Conservation (phyloP, 2,797 vertebrate species). For the Prionace glauca region DNA sequence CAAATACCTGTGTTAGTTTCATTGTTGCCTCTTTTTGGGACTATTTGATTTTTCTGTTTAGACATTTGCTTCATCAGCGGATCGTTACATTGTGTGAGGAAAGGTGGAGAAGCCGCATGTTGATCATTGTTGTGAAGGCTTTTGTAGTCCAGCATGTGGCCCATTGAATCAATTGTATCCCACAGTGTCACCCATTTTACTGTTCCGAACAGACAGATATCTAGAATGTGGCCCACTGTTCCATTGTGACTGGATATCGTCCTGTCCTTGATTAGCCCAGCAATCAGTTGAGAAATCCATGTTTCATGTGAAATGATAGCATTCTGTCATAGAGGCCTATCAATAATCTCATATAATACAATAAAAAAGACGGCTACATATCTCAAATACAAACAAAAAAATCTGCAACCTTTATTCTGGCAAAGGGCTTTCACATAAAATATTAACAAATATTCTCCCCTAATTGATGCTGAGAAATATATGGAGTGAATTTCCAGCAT, state of each 20-base stretch:
- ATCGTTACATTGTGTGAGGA: too few species aligned
- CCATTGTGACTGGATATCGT: background rate
- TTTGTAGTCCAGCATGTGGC: background rate
- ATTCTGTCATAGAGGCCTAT: background rate
- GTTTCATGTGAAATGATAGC: background rate
- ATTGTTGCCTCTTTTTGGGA: too few species aligned
- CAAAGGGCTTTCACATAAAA: background rate
- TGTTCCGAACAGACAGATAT: background rate
- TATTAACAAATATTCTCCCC: background rate
- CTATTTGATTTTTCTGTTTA: background rate
- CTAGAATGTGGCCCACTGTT: conserved; percentile 1
- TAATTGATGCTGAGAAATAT: background rate
- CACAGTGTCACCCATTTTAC: background rate
- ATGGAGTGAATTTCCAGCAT: background rate
- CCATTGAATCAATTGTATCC: background rate
- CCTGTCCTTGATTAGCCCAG: background rate
- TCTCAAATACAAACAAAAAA: background rate
- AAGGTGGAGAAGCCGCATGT: background rate
- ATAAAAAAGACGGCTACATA: background rate
- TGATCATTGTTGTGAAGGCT: background rate
- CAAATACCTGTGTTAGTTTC: too few species aligned
- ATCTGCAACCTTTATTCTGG: background rate
- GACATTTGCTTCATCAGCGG: background rate
- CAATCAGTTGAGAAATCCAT: background rate
- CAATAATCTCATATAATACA: background rate